These are phyloP conservation scores for Diplolepis rosae DNA, from an alignment of 2,888 invertebrate genomes.

Conservation along the genomic window DNA sequence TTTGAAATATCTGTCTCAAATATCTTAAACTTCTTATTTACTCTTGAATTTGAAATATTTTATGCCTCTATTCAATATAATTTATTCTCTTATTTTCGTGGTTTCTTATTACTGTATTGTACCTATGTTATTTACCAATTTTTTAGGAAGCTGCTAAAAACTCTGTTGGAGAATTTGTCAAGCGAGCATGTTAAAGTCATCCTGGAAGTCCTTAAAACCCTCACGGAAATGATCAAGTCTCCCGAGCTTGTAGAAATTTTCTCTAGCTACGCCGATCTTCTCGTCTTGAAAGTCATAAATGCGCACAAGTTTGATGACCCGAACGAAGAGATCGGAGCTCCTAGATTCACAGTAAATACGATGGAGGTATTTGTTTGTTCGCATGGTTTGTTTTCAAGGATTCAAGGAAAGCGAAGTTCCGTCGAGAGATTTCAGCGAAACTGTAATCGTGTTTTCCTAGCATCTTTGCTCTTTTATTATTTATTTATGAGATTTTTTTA, in stretches of 20 bases:
- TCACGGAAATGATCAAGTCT: slow-evolving; percentile 89
- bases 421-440: not conserved
- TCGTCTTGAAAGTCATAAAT: slow-evolving; percentile 90
- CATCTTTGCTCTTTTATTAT: not conserved
- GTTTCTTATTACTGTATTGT: too few species aligned
- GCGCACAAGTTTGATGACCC: slow-evolving; percentile 80
- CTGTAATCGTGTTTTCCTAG: slow-evolving; percentile 5
- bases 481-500: not conserved
- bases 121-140: too few species aligned
- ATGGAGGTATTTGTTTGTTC: slow-evolving; percentile 61
- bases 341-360: slow-evolving; percentile 73
- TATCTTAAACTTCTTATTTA: too few species aligned
- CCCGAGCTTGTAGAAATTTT: slow-evolving; percentile 86
- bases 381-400: slow-evolving; percentile 25
- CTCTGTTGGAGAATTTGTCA: slow-evolving; percentile 84
- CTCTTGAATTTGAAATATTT: too few species aligned
- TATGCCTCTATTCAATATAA: too few species aligned
- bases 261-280: slow-evolving; percentile 92
- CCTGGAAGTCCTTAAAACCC: slow-evolving; percentile 85
- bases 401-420: slow-evolving; percentile 12
- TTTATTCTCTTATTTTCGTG: too few species aligned
- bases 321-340: slow-evolving; percentile 48
- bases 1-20: too few species aligned
- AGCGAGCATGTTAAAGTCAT: slow-evolving; percentile 80
- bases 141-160: slow-evolving; percentile 77